Evolutionary conservation across 2,113 vertebrate species (phyloP).

Genomic region (Carettochelys insculpta): DNA sequence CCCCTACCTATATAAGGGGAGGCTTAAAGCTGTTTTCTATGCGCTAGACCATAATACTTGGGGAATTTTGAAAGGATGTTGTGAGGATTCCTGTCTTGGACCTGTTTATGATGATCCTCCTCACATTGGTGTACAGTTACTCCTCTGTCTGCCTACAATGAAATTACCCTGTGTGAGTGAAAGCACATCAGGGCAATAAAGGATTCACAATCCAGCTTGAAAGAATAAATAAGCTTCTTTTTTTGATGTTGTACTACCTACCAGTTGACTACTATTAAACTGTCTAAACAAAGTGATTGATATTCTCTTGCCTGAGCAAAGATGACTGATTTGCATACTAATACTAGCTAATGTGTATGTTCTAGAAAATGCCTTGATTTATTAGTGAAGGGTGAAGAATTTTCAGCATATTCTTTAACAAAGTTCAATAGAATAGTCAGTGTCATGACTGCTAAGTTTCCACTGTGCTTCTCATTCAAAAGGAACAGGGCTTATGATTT

Average conservation of each 20-base stretch:
- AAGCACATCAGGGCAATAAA: neutral
- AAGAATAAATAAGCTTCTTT: neutral
- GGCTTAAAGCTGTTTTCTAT: neutral
- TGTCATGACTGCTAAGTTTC: neutral
- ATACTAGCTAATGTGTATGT: fast-evolving
- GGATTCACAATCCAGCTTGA: neutral
- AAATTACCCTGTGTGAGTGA: neutral
- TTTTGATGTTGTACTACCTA: neutral
- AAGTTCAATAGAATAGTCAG: neutral
- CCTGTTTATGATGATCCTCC: neutral
- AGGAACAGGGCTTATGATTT: neutral
- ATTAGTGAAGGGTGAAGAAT: neutral
- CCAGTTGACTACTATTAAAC: neutral
- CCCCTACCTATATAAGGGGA: neutral
- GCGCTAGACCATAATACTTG: neutral
- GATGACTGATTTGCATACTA: neutral
- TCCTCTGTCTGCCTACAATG: neutral
- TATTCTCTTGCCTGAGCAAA: neutral
- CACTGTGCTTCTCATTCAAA: neutral
- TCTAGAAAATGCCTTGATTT: neutral
- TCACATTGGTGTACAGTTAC: neutral
- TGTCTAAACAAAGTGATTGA: neutral
- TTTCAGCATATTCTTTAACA: neutral
- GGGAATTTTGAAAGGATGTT: neutral
- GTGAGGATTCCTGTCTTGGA: neutral